Evolutionary conservation across 2,113 vertebrate genomes (phyloP).

Genomic region (Neolamprologus sp.): DNA sequence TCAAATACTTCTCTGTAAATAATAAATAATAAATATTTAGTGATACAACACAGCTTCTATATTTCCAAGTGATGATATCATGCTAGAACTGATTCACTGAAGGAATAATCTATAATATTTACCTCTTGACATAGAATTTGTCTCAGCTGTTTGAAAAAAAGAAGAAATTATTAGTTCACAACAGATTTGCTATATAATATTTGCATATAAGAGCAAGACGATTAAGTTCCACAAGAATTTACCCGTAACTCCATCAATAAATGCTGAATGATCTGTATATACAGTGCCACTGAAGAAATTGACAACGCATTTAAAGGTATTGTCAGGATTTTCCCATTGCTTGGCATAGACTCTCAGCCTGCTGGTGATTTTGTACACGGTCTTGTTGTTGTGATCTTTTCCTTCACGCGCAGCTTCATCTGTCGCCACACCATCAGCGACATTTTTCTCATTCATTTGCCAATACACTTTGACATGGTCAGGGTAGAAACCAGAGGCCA

Average conservation of each 20-base stretch:
- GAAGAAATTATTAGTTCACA: not conserved
- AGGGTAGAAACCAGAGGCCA: constrained; percentile 80
- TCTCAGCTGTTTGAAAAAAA: not conserved
- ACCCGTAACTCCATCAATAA: rapidly evolving
- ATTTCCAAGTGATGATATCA: rapidly evolving
- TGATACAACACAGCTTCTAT: not conserved
- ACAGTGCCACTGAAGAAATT: not conserved
- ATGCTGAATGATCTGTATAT: rapidly evolving
- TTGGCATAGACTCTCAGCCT: constrained; percentile 68
- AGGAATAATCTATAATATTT: rapidly evolving
- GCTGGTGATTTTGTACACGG: constrained; percentile 70
- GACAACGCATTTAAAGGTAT: rapidly evolving
- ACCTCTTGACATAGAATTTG: not conserved
- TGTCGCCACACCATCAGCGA: constrained; percentile 49
- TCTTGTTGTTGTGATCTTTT: not conserved
- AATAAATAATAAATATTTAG: rapidly evolving
- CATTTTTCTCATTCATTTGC: constrained; percentile 13
- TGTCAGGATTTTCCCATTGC: not conserved
- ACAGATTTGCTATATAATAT: not conserved
- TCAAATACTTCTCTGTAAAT: constrained; percentile 26
- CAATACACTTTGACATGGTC: constrained; percentile 80
- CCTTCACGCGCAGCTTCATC: constrained; percentile 25
- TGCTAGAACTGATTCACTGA: not conserved
- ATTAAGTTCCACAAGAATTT: not conserved
- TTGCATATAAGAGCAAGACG: not conserved